Evolutionary conservation across 1,140 invertebrate genomes (phyloP).

Genomic region (Panagrolaimus sp.): DNA sequence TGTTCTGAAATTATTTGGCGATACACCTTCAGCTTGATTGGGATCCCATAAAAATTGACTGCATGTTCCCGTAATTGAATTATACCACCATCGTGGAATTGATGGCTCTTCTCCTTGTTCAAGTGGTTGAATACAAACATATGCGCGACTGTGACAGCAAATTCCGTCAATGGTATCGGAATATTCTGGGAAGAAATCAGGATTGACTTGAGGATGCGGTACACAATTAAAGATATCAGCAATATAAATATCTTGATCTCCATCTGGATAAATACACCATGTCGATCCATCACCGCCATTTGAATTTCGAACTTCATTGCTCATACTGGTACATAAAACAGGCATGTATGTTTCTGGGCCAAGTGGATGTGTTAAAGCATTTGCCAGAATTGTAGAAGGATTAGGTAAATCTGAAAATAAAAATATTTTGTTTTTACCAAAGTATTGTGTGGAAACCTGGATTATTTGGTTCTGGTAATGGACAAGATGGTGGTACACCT

Average conservation of each 20-base stretch:
- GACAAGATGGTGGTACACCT: constrained; percentile 50
- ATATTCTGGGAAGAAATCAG: constrained; percentile 54
- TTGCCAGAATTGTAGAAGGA: constrained; percentile 53
- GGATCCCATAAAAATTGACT: constrained; percentile 56
- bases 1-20: constrained; percentile 55
- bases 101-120: constrained; percentile 57
- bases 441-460: constrained; percentile 23
- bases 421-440: constrained; percentile 11
- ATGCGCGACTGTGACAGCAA: constrained; percentile 54
- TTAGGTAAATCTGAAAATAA: constrained; percentile 46
- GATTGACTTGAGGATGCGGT: constrained; percentile 51
- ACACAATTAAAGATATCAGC: constrained; percentile 58
- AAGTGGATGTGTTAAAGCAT: constrained; percentile 51
- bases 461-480: constrained; percentile 53
- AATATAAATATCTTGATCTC: constrained; percentile 49
- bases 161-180: constrained; percentile 53
- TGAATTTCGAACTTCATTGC: constrained; percentile 41
- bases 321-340: constrained; percentile 47
- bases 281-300: constrained; percentile 51
- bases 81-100: constrained; percentile 57
- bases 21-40: constrained; percentile 47
- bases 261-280: constrained; percentile 55
- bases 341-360: constrained; percentile 54
- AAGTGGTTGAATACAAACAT: constrained; percentile 55
- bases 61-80: constrained; percentile 53